Evolutionary conservation across 2,888 invertebrate genomes (phyloP).

Genomic region (Timema cristinae): DNA sequence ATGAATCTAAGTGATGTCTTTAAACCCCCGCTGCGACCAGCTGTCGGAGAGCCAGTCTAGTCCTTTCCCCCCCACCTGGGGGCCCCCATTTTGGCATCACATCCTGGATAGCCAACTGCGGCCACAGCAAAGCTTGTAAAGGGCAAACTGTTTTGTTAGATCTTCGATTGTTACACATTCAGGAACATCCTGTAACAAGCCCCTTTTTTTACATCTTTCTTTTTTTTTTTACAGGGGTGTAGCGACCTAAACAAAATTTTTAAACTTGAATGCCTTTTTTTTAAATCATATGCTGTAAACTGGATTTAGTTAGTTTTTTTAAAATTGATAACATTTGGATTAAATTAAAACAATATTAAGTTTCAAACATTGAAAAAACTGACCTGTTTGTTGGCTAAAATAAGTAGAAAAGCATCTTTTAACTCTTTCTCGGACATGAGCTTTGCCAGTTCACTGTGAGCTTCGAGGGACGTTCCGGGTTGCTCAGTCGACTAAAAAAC

Average conservation of each 20-base stretch:
- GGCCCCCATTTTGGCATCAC: conserved; percentile 51
- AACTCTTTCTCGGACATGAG: conserved; percentile 53
- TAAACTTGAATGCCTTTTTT: too few species aligned
- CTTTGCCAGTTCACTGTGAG: conserved; percentile 51
- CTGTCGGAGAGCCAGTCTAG: conserved; percentile 55
- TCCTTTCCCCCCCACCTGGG: conserved; percentile 51
- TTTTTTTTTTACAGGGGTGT: too few species aligned
- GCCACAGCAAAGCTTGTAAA: conserved; percentile 54
- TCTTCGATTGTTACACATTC: conserved; percentile 49
- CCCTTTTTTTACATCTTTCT: too few species aligned
- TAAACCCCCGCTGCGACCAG: conserved; percentile 44
- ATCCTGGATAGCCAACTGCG: conserved; percentile 54
- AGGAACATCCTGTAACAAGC: conserved; percentile 45
- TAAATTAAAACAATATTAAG: not conserved
- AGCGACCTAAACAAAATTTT: too few species aligned
- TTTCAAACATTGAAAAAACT: not conserved
- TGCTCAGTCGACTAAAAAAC: conserved; percentile 54
- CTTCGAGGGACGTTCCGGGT: conserved; percentile 49
- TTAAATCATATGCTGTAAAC: not conserved
- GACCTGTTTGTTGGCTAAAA: conserved; percentile 58
- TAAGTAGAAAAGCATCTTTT: conserved; percentile 54
- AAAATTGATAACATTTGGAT: not conserved
- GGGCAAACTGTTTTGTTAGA: conserved; percentile 49
- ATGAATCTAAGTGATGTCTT: conserved; percentile 26
- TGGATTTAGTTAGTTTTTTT: not conserved